Evolutionary conservation across 1,140 invertebrate species (phyloP).

Genomic region (Psix sp.): DNA sequence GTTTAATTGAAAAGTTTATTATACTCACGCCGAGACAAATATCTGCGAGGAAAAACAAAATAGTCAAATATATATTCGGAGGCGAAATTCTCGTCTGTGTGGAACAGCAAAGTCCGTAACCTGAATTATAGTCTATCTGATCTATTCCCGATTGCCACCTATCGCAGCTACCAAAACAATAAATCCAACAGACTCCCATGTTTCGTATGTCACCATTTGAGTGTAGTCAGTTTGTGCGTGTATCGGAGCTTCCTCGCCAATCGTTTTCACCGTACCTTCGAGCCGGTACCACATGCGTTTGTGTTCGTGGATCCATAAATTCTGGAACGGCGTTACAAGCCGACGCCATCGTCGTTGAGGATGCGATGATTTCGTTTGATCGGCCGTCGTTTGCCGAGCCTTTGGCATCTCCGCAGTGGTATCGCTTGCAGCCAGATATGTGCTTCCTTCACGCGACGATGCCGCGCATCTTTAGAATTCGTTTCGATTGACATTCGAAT

Average conservation of each 20-base stretch:
- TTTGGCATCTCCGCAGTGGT: slow-evolving; percentile 45
- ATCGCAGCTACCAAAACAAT: slow-evolving; percentile 54
- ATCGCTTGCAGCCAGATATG: slow-evolving; percentile 43
- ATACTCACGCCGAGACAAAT: slow-evolving; percentile 38
- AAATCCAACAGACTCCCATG: slow-evolving; percentile 49
- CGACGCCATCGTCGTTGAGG: slow-evolving; percentile 57
- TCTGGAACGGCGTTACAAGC: slow-evolving; percentile 56
- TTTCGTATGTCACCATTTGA: slow-evolving; percentile 49
- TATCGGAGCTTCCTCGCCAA: slow-evolving; percentile 52
- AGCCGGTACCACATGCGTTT: slow-evolving; percentile 45
- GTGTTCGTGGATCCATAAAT: slow-evolving; percentile 58
- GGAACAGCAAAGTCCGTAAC: slow-evolving; percentile 40
- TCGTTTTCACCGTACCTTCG: slow-evolving; percentile 38
- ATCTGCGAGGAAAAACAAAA: slow-evolving; percentile 44
- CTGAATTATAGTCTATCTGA: slow-evolving; percentile 60
- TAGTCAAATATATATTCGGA: slow-evolving; percentile 47
- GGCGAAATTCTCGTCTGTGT: slow-evolving; percentile 37
- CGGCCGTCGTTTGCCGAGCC: slow-evolving; percentile 59
- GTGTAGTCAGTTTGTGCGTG: slow-evolving; percentile 42
- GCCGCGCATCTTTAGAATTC: slow-evolving; percentile 31
- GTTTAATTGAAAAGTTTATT: slow-evolving; percentile 54
- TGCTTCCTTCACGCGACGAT: slow-evolving; percentile 47
- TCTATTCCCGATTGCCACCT: slow-evolving; percentile 60
- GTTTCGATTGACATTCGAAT: slow-evolving; percentile 45
- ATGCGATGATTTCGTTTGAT: slow-evolving; percentile 62